Percentiles rank a stretch among this genome's conserved stretches.
phyloP scores from a whole-genome alignment of 2,113 vertebrate species.

The Oncorhynchus keta region DNA sequence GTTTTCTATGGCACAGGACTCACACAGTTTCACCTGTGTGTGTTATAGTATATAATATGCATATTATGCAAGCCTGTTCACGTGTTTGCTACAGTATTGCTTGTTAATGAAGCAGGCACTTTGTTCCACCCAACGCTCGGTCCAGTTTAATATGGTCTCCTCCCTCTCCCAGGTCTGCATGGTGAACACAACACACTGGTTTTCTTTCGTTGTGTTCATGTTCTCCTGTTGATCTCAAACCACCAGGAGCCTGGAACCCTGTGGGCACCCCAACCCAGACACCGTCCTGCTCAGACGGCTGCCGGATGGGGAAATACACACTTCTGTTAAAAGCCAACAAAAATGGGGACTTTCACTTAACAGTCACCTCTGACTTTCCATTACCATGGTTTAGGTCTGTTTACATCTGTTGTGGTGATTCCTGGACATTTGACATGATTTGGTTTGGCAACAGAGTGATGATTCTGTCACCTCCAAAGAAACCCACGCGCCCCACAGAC shows the following conservation, averaged over 20 bases:
- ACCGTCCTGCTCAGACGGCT: background rate
- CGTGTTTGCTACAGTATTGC: background rate
- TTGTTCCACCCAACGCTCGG: background rate
- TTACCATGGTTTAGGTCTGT: background rate
- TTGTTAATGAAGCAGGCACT: background rate
- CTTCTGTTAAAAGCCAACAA: background rate
- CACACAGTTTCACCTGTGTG: too few species aligned
- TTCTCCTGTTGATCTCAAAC: conserved; percentile 11
- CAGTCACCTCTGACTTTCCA: background rate
- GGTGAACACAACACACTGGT: conserved; percentile 22
- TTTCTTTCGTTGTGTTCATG: conserved; percentile 34
- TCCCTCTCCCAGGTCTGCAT: background rate
- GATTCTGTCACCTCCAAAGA: background rate
- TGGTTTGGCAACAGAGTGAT: conserved; percentile 26
- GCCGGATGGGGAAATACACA: background rate
- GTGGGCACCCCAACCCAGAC: background rate
- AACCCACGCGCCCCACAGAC: background rate
- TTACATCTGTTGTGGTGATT: background rate
- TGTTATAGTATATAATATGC: too few species aligned
- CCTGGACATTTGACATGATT: conserved; percentile 2
- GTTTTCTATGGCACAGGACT: too few species aligned
- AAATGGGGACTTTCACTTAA: background rate
- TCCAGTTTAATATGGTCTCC: background rate
- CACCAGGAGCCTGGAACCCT: conserved; percentile 1
- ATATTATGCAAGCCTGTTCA: background rate